A percentile compares a stretch with the other conserved stretches of the same genome.
These are phyloP conservation scores for Protosalanx chinensis DNA, from an alignment of 2,797 vertebrate species.

Conservation along the genomic window DNA sequence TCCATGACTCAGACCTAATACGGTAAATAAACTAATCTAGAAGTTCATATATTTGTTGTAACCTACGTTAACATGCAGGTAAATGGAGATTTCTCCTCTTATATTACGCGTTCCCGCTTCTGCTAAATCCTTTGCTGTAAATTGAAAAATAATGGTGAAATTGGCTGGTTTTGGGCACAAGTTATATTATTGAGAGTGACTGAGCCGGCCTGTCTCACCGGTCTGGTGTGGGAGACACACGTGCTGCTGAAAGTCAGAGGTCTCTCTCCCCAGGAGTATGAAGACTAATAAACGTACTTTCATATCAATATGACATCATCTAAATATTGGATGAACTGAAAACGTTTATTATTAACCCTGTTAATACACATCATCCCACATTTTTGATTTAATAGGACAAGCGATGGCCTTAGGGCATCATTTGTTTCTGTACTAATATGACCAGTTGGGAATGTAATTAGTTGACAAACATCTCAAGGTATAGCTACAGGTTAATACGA, in stretches of 20 bases:
- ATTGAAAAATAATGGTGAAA: neutral
- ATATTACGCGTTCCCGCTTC: too few species aligned
- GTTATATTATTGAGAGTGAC: neutral
- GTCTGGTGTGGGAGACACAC: constrained; percentile 4
- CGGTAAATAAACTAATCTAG: neutral
- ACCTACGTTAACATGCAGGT: too few species aligned
- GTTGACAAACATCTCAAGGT: too few species aligned
- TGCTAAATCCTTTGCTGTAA: neutral
- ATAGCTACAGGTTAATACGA: too few species aligned
- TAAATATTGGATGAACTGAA: too few species aligned
- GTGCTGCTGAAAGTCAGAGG: constrained; percentile 18
- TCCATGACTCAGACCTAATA: neutral
- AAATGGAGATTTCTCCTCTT: too few species aligned
- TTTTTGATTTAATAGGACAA: too few species aligned
- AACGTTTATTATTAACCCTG: too few species aligned
- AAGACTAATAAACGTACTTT: neutral
- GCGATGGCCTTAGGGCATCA: too few species aligned
- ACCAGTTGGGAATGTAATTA: too few species aligned
- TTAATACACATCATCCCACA: too few species aligned
- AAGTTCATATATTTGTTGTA: neutral
- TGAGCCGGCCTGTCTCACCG: neutral
- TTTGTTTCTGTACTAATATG: too few species aligned
- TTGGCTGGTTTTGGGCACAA: neutral
- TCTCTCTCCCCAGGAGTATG: constrained; percentile 8
- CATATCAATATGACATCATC: neutral